Evolutionary conservation across 2,888 invertebrate genomes (phyloP), one percentile per base, ranked within the genome.

Genomic region (Phlogophora meticulosa): DNA sequence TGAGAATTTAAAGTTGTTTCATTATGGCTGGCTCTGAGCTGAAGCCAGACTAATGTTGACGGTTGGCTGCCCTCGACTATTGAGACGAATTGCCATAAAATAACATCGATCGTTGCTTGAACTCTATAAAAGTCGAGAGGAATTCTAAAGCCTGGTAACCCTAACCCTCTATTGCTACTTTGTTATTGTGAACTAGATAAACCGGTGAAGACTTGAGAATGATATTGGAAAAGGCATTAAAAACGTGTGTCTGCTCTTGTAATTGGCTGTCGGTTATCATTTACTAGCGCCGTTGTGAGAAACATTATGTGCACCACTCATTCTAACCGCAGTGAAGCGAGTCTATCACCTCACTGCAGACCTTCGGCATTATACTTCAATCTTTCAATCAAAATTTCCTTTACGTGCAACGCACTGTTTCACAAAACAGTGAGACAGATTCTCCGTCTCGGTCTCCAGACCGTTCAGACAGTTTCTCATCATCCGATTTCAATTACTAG

Each of bases 181-280:
- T 11, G 48, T 57, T 65, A 58, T 59, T 64, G 58, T 40, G 51
- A 73, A 59, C 74, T 51, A 52, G 24, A 78, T 59, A 48, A 67
- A 78, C 78, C 58, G 34, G 55, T 61, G 45, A 68, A 56, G 40
- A 74, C 45, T 55, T 55, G 32, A 49, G 59, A 73, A 68, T 34
- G n/a, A 56, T 63, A 63, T 73, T 45, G 28, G 45, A 73, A 78
- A 59, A 63, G 11, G 45, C 17, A 60, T 4, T 60, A 73, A 78
- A 78, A 78, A 77, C 72, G 78, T 72, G 72, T 68, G 60, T 57
- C 56, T 74, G 59, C 34, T 17, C 38, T 42, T 7, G 45, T 72
- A 62, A 62, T 77, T 72, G 58, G 56, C 43, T 46, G 64, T 65
- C 58, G 55, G 58, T 64, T 77, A 43, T 43, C 51, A 72, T 74